phyloP scores from a whole-genome alignment of 2,888 invertebrate species.

The Pseudococcus longispinus region DNA sequence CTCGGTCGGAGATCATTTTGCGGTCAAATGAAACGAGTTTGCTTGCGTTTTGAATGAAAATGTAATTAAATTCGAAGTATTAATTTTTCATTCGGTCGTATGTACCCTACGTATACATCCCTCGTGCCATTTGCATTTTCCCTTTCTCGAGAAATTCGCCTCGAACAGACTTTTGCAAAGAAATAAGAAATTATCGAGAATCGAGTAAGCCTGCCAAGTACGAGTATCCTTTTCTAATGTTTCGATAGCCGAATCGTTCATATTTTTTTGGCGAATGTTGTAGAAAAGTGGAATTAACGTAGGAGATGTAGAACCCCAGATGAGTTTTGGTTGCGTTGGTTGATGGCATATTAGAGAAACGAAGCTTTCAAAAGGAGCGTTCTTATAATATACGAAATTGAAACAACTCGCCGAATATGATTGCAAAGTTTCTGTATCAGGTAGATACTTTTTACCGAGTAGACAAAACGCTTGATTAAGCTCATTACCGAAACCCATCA shows the following conservation, averaged over 20 bases:
- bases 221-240: background rate
- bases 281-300: background rate
- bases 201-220: background rate
- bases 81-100: background rate
- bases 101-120: background rate
- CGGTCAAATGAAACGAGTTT: background rate
- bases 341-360: background rate
- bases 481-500: background rate
- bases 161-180: background rate
- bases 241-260: too few relatives aligned
- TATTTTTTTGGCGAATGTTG: background rate
- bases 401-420: background rate
- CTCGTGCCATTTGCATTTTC: background rate
- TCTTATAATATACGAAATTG: background rate
- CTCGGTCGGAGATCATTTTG: background rate
- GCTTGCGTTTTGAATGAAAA: background rate
- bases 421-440: background rate
- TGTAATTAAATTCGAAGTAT: background rate
- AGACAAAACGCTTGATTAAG: constrained; percentile 13
- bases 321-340: background rate
- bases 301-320: background rate
- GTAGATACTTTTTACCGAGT: background rate
- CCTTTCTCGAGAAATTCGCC: background rate
- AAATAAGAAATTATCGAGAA: background rate
- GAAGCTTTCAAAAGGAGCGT: background rate